These are phyloP conservation scores for Amaurobius ferox DNA, from an alignment of 2,888 invertebrate genomes.

Conservation along the genomic window DNA sequence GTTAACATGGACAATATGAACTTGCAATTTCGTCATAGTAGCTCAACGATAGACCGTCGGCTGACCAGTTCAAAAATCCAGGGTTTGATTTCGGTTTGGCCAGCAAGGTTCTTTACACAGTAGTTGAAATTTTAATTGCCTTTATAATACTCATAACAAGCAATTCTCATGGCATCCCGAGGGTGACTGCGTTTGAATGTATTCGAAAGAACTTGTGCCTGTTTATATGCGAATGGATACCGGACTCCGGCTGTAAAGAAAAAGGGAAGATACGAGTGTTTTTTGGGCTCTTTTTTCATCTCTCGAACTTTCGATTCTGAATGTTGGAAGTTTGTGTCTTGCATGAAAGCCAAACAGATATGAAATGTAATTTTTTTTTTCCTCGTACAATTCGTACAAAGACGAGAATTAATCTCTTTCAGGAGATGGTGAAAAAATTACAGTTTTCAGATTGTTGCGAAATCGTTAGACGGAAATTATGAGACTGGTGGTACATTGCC, in stretches of 20 bases:
- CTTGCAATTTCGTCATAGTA: no score
- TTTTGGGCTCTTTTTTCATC: slow-evolving; percentile 5
- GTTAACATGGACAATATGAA: no score
- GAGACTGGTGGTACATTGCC: no score
- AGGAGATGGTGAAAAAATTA: no score
- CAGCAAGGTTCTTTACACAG: no score
- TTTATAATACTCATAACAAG: slow-evolving; percentile 30
- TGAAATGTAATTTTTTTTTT: background rate
- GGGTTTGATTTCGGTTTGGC: no score
- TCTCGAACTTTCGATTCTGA: background rate
- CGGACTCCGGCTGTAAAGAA: slow-evolving; percentile 24
- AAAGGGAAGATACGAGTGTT: slow-evolving; percentile 55
- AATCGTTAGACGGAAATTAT: no score
- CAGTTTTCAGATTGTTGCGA: no score
- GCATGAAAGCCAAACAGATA: background rate
- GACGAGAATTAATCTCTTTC: no score
- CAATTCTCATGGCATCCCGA: slow-evolving; percentile 38
- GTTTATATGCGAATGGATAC: slow-evolving; percentile 26
- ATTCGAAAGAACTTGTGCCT: background rate
- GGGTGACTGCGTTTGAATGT: slow-evolving; percentile 19
- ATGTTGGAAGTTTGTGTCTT: no score
- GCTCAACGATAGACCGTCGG: no score
- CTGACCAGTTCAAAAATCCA: no score
- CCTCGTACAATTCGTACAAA: background rate
- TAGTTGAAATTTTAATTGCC: slow-evolving; percentile 51